Base-by-base conservation (phyloP, 2,113 vertebrate species). In the Spizaetus ornatus region DNA sequence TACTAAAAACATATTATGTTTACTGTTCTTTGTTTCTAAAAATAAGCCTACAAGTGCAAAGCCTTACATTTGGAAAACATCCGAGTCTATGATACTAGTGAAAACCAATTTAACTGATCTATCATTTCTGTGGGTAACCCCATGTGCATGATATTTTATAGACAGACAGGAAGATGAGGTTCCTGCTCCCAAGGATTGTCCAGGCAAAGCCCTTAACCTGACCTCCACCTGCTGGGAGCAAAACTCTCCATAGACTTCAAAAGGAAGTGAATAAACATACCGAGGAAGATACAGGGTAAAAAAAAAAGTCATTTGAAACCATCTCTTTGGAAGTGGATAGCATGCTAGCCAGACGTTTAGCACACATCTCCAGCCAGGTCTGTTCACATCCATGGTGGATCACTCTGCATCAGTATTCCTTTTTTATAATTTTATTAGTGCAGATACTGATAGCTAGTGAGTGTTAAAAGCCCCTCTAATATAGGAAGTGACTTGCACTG, bases 221-320 rank as follows among this genome's bases (percentile, higher is more conserved):
- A 50, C n/a, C 11, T 93, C 29, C 8, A 10, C 38, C 14, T 63
- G 12, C 32, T 62, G 17, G 6, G 9, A 15, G 4, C 7, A 79
- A 72, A 71, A 78, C 4, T 86, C 52, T 59, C 5, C 21, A 42
- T 7, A 85, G 36, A 66, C 18, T 70, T 80, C 27, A 53, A 61
- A 76, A 69, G 5, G 18, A 50, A 11, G 27, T 76, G 31, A 88
- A 62, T 45, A 83, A 79, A 82, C 19, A 31, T 69, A 34, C 7
- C 12, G 29, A 55, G 16, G 21, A 74, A 81, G 47, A 83, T 31
- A 45, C 0, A 2, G 9, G 11, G 16, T 5, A 2, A 3, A 22
- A n/a, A 16, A 66, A 47, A 14, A 15, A 31, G 9, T 27, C 4
- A 16, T 61, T 55, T 81, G 80, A 88, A 81, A 48, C 17, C 8